Base-by-base conservation (phyloP, 2,888 invertebrate genomes). In the Xestobium rufovillosum region DNA sequence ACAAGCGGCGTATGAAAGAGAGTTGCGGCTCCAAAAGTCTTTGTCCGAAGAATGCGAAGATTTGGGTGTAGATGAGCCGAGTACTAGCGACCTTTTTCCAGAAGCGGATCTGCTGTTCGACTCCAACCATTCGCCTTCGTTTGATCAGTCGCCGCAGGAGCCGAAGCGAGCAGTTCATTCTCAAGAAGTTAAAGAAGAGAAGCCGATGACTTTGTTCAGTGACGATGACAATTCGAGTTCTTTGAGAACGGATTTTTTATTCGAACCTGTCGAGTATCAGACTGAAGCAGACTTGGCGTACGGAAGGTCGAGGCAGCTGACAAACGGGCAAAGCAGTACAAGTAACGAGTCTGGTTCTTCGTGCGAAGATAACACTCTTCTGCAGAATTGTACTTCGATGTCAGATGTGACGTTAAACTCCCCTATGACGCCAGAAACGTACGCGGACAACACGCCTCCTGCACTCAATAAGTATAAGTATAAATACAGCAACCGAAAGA, bases 11-110 rank as follows among this genome's bases (percentile, higher is more conserved):
- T 55, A 74, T 11, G 75, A 75, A 45, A 63, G 72, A 27, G 75
- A 75, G 46, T 50, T 75, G 26, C 65, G 68, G 33, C 61, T 75
- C 3, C 76, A 83, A 67, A 83, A 83, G 59, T 82, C 82, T 8
- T 61, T 84, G 9, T 81, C 83, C 0, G 83, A 84, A 56, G 84
- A 84, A 60, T 83, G 83, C 59, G 83, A 83, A 52, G 83, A 84
- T 56, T 66, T 83, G 8, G 83, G 84, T 3, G 83, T 84, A 32
- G 84, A 83, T 51, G 83, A 83, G 28, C 83, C 83, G 0, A 82
- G 82, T n/a, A 80, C 83, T 0, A 80, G 82, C 42, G 84, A 84
- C 53, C 63, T 84, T 44, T 84, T 84, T 56, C 83, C 84, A 1
- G 84, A 84, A 53, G 83, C 83, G 0, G 83, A 83, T 56, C 62